Base-by-base conservation (phyloP, 2,113 vertebrate species). In the Caloenas nicobarica region DNA sequence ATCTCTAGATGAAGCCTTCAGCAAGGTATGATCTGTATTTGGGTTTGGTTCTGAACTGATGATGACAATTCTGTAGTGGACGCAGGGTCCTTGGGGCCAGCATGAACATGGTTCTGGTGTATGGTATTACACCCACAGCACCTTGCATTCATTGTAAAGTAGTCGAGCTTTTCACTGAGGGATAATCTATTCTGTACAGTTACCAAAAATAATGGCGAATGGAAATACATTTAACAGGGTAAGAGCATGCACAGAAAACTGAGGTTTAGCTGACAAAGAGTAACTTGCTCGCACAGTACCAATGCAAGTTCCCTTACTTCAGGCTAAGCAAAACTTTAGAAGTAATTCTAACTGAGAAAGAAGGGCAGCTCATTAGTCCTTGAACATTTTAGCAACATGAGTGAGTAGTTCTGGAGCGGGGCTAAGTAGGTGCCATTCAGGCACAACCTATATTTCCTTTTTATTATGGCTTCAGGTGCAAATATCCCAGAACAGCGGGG, bases 251-350 rank as follows among this genome's bases (percentile, higher is more conserved):
- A 48, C 44, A 84, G 54, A 73, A 84, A 87, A 40, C 10, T 33
- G 38, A 42, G 29, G 54, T 51, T 81, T 80, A 83, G 58, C 15
- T 25, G 38, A 46, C 19, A 33, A 60, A 85, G 29, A 51, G 2
- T 11, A 79, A 42, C 26, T 58, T 62, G 31, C 5, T 66, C 1
- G 0, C 8, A 13, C 19, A 17, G 34, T 10, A 25, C 3, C 14
- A 60, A 42, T 0, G 0, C 0, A 0, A 69, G 31, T 9, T 68
- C n/a, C 29, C 33, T 61, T 72, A 31, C 36, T 70, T 15, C 13
- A 58, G 19, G 22, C 16, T 53, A 74, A 70, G 22, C 10, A 77
- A 25, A 29, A 48, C 11, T 48, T 72, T 11, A 26, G n/a, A 74
- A 51, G 22, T 44, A 53, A 65, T 56, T 48, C 50, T 28, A 22